Conservation (phyloP, 2,797 vertebrate species). For the Toxotes lorentzi region DNA sequence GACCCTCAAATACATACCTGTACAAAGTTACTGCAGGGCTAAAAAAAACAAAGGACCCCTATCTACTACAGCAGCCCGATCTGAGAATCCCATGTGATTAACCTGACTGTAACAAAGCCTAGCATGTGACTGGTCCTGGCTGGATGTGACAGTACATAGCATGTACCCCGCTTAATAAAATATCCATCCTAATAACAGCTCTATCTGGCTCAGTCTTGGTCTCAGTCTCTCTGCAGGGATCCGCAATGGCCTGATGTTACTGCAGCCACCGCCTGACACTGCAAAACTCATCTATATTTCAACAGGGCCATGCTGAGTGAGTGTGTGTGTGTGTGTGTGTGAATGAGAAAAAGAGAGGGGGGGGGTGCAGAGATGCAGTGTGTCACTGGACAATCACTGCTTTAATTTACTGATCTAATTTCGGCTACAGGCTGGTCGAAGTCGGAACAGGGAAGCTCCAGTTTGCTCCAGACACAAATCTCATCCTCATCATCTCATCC, state of each 20-base stretch:
- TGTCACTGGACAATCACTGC: slow-evolving; percentile 43
- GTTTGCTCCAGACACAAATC: not conserved
- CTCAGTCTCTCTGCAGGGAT: slow-evolving; percentile 46
- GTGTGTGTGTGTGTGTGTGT: slow-evolving; percentile 23
- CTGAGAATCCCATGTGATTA: slow-evolving; percentile 12
- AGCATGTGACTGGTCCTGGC: slow-evolving; percentile 27
- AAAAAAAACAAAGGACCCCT: not conserved
- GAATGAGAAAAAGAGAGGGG: not conserved
- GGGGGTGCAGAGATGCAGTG: not conserved
- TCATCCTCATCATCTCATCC: no score
- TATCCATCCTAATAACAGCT: slow-evolving; percentile 50
- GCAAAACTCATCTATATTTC: slow-evolving; percentile 69
- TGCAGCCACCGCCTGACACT: slow-evolving; percentile 54
- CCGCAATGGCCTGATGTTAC: slow-evolving; percentile 40
- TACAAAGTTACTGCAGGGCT: not conserved
- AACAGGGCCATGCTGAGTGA: slow-evolving; percentile 24
- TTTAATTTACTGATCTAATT: slow-evolving; percentile 66
- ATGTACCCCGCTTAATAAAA: slow-evolving; percentile 45
- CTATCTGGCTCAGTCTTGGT: slow-evolving; percentile 27
- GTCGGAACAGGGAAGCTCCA: not conserved
- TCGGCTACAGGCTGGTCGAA: not conserved
- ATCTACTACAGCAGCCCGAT: no score
- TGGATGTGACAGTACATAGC: slow-evolving; percentile 22
- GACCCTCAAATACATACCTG: not conserved
- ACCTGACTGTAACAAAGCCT: slow-evolving; percentile 19